Conservation (phyloP, 2,113 vertebrate species). For the Myiagra hebetior region DNA sequence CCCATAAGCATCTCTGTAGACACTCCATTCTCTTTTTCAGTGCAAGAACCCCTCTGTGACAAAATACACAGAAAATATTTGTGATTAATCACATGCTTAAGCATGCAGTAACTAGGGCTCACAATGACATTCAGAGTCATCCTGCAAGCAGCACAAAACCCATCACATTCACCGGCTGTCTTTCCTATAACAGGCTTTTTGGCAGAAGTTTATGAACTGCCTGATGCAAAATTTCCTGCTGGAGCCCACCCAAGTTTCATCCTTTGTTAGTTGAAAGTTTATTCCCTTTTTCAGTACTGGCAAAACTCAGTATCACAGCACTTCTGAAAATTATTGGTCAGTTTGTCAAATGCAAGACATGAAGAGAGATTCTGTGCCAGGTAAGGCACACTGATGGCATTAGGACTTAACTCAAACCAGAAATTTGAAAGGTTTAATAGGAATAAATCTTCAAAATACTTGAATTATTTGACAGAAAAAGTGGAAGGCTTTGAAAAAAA, state of each 20-base stretch:
- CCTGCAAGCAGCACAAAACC: not conserved
- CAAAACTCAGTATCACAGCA: not conserved
- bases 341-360: not conserved
- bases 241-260: not conserved
- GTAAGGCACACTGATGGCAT: not conserved
- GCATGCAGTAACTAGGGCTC: not conserved
- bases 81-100: not conserved
- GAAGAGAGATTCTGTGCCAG: not conserved
- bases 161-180: not conserved
- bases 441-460: not conserved
- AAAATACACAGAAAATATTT: not conserved
- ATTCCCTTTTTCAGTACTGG: not conserved
- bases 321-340: not conserved
- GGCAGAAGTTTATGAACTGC: not conserved
- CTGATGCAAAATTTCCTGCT: not conserved
- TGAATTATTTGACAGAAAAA: not conserved
- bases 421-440: not conserved
- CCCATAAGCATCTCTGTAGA: not conserved
- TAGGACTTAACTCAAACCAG: not conserved
- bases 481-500: not conserved
- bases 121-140: not conserved
- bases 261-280: not conserved
- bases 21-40: not conserved
- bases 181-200: not conserved
- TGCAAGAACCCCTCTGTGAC: not conserved